Conservation (phyloP, 1,140 invertebrate species). For the Proales similis region DNA sequence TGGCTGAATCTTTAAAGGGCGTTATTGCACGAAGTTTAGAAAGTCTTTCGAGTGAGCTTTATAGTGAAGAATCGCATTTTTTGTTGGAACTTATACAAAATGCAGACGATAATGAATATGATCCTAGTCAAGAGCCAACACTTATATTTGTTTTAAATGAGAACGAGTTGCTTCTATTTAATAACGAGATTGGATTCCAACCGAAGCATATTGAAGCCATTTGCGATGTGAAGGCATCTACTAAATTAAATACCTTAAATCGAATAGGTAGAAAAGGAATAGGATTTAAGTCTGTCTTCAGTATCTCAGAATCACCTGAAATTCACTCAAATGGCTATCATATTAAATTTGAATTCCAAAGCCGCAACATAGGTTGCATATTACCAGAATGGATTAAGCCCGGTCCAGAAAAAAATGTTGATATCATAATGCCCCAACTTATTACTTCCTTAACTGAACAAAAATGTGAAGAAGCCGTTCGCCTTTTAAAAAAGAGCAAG, state of each 20-base stretch:
- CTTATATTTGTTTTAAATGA: slow-evolving; percentile 45
- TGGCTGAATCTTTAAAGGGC: slow-evolving; percentile 39
- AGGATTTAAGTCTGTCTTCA: slow-evolving; percentile 54
- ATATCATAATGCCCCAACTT: not conserved
- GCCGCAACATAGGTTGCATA: slow-evolving; percentile 49
- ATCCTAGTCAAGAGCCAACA: slow-evolving; percentile 42
- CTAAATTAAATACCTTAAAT: slow-evolving; percentile 51
- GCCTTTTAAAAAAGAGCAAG: slow-evolving; percentile 35
- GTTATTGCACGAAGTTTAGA: slow-evolving; percentile 40
- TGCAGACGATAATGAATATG: slow-evolving; percentile 53
- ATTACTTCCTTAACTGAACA: not conserved
- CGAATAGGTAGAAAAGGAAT: slow-evolving; percentile 55
- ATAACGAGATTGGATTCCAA: slow-evolving; percentile 52
- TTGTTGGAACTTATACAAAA: slow-evolving; percentile 51
- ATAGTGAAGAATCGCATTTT: slow-evolving; percentile 54
- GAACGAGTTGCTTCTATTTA: slow-evolving; percentile 44
- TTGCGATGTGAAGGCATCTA: slow-evolving; percentile 52
- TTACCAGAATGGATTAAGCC: slow-evolving; percentile 41
- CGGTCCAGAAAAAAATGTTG: slow-evolving; percentile 13
- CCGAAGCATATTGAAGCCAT: slow-evolving; percentile 49
- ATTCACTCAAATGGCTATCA: slow-evolving; percentile 53
- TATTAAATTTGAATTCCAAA: slow-evolving; percentile 47
- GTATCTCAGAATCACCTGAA: slow-evolving; percentile 49
- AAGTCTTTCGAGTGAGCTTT: slow-evolving; percentile 50
- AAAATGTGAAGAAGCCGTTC: not conserved